phyloP scores from a whole-genome alignment of 2,113 vertebrate genomes.

The Gambusia holbrooki region DNA sequence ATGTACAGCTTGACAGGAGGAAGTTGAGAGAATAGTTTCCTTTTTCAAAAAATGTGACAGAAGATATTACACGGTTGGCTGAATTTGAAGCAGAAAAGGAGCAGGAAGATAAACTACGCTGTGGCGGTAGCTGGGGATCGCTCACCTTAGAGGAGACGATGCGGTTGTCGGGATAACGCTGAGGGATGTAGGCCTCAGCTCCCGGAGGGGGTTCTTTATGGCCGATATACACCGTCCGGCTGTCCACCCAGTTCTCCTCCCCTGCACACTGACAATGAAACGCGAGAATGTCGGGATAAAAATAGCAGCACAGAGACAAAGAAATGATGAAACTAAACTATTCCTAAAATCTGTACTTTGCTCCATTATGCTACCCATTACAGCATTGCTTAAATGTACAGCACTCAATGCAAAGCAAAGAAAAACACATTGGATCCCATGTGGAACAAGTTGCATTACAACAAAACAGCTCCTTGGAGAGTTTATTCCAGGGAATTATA shows the following conservation, averaged over 20 bases:
- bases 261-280: constrained; percentile 86
- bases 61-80: constrained; percentile 43
- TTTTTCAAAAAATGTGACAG: constrained; percentile 35
- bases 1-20: constrained; percentile 16
- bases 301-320: constrained; percentile 1
- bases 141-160: constrained; percentile 96
- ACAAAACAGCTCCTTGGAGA: background rate
- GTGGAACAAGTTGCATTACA: background rate
- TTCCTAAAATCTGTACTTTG: background rate
- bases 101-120: constrained; percentile 19
- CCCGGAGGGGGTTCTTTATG: constrained; percentile 92
- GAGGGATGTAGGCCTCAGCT: constrained; percentile 94
- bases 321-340: constrained; percentile 14
- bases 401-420: background rate
- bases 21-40: constrained; percentile 27
- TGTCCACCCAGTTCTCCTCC: constrained; percentile 98
- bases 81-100: constrained; percentile 14
- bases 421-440: background rate
- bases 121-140: background rate
- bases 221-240: constrained; percentile 93
- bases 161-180: constrained; percentile 95
- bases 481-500: constrained; percentile 42
- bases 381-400: background rate
- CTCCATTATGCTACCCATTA: no score
- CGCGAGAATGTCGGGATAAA: constrained; percentile 6